Base-by-base conservation (phyloP, 2,888 invertebrate genomes). In the Phortica okadai region DNA sequence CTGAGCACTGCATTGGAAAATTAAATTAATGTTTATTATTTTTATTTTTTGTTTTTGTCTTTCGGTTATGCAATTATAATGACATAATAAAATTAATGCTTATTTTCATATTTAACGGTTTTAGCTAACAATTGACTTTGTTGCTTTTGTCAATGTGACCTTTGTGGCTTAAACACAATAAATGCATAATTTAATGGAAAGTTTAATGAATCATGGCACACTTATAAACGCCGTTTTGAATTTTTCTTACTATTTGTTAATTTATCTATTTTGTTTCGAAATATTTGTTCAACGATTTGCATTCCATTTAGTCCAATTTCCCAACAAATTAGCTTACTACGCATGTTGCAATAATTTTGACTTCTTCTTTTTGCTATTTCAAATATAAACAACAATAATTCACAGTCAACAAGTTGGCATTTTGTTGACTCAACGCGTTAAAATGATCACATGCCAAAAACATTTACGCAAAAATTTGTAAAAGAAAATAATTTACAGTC, bases 1-100 rank as follows among this genome's bases (percentile, higher is more conserved):
- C 85, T 86, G 88, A 80, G 77, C 85, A 84, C 79, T 86, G 85
- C 85, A 86, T 85, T 86, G 85, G 84, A 86, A 84, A 85, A 86
- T 88, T 81, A 85, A 86, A 88, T 85, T 84, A 70, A 85, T 88
- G 78, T 21, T 70, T 70, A 72, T 72, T 33, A 21, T 21, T 64
- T 64, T 25, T 64, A 21, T 64, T 64, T 64, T 6, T 64, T 11
- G 14, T 16, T 16, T 69, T 16, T 69, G 44, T 21, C 62, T 41
- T 33, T 54, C 16, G 72, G 64, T 86, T 88, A 88, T 86, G 85
- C 85, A 86, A 86, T 79, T 45, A n/a, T 54, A 74, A 74, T 74
- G 64, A 66, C 16, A 74, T 74, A 62, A 74, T 59, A 7, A 25
- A 58, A 54, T 14, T 72, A 58, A 41, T 59, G 8, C n/a, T 66